A percentile compares a stretch with the other conserved stretches of the same genome.
These are phyloP conservation scores for Orestias chungarensis DNA, from an alignment of 2,797 vertebrate genomes.

Conservation along the genomic window DNA sequence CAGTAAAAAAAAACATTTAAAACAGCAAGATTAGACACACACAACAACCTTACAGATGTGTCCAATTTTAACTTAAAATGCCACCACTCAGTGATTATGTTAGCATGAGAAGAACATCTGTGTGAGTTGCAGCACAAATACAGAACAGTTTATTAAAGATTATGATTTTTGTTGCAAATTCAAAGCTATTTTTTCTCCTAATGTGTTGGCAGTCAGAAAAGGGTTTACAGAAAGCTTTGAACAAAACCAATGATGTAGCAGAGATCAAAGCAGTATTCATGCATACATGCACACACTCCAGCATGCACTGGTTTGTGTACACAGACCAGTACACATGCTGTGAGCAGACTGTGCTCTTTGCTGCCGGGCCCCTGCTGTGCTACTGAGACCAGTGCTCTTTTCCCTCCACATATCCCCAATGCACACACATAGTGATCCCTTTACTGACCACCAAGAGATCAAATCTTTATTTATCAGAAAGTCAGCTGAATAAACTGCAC, in stretches of 20 bases:
- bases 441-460: slow-evolving; percentile 53
- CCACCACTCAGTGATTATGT: neutral
- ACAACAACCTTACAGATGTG: neutral
- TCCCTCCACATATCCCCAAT: slow-evolving; percentile 16
- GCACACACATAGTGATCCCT: slow-evolving; percentile 34
- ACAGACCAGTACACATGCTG: slow-evolving; percentile 40
- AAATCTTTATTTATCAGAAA: slow-evolving; percentile 58
- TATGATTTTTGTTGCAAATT: slow-evolving; percentile 43
- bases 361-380: slow-evolving; percentile 50
- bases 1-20: neutral
- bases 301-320: no score
- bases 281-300: neutral
- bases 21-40: neutral
- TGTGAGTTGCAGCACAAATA: slow-evolving; percentile 13
- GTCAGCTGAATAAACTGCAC: slow-evolving; percentile 32
- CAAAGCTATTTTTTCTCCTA: slow-evolving; percentile 22
- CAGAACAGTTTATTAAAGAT: slow-evolving; percentile 21
- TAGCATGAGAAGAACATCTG: neutral
- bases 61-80: neutral
- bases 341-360: slow-evolving; percentile 52
- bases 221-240: slow-evolving; percentile 18
- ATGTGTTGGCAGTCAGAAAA: slow-evolving; percentile 13
- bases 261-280: slow-evolving; percentile 37
- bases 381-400: slow-evolving; percentile 50
- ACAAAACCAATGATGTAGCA: slow-evolving; percentile 32